Conservation (phyloP, 2,888 invertebrate species). For the Mythimna pallens region DNA sequence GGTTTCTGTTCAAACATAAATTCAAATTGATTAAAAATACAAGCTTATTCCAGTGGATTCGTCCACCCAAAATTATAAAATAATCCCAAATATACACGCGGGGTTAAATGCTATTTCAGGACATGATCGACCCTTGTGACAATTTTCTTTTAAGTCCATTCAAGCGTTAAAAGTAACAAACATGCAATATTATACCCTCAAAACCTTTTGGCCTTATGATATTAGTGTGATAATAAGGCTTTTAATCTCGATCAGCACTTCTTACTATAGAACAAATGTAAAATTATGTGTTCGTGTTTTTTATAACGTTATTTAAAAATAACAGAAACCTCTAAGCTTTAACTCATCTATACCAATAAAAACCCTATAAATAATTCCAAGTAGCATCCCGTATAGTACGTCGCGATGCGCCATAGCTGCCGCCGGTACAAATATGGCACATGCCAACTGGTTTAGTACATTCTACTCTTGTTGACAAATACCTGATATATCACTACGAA, state of each 20-base stretch:
- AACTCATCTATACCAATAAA: slow-evolving; percentile 26
- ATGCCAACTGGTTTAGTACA: slow-evolving; percentile 31
- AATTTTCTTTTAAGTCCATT: too few relatives aligned
- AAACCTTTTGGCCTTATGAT: too few relatives aligned
- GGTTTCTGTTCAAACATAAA: not conserved
- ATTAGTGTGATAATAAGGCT: too few relatives aligned
- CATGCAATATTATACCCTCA: too few relatives aligned
- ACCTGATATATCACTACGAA: slow-evolving; percentile 31
- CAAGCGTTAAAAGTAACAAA: too few relatives aligned
- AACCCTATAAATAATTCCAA: slow-evolving; percentile 32
- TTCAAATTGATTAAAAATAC: not conserved
- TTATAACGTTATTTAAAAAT: not conserved
- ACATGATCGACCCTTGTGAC: too few relatives aligned
- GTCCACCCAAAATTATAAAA: too few relatives aligned
- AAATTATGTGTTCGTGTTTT: too few relatives aligned
- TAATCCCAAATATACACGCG: too few relatives aligned
- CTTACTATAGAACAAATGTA: too few relatives aligned
- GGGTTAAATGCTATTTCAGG: too few relatives aligned
- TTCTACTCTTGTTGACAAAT: slow-evolving; percentile 31
- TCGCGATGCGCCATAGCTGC: slow-evolving; percentile 33
- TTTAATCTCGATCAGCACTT: too few relatives aligned
- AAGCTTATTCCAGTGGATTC: not conserved
- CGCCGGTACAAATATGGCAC: slow-evolving; percentile 39
- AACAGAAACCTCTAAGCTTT: not conserved
- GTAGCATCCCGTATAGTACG: slow-evolving; percentile 18